phyloP scores from a whole-genome alignment of 2,888 invertebrate species.

The Sinopyrophorus schimmeli region DNA sequence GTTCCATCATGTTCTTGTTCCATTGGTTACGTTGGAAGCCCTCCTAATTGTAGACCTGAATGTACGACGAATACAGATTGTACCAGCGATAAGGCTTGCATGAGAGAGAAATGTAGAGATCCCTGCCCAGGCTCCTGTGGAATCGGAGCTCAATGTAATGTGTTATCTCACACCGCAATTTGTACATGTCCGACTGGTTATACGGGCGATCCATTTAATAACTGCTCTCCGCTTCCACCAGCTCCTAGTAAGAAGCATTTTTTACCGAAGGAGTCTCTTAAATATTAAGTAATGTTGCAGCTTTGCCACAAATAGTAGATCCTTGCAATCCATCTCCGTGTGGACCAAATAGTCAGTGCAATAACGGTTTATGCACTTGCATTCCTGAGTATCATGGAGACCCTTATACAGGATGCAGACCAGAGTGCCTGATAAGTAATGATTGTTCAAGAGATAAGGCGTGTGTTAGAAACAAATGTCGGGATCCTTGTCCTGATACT shows the following conservation, averaged over 20 bases:
- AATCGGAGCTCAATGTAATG: conserved; percentile 70
- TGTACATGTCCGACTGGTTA: conserved; percentile 75
- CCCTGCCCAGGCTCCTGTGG: conserved; percentile 82
- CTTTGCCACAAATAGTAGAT: conserved; percentile 50
- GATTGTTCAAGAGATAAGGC: conserved; percentile 68
- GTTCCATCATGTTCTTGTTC: conserved; percentile 75
- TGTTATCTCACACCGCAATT: conserved; percentile 74
- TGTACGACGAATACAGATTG: conserved; percentile 78
- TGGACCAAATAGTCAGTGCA: conserved; percentile 81
- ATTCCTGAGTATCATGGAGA: conserved; percentile 78
- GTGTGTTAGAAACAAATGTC: conserved; percentile 68
- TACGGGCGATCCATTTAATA: conserved; percentile 76
- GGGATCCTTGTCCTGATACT: conserved; percentile 68
- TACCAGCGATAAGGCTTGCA: conserved; percentile 71
- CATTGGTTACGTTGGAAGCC: conserved; percentile 70
- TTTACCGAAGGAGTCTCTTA: too few species aligned
- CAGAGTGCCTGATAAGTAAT: conserved; percentile 69
- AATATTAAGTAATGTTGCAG: too few species aligned
- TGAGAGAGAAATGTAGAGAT: conserved; percentile 73
- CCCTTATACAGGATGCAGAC: conserved; percentile 71
- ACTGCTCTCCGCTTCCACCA: conserved; percentile 64
- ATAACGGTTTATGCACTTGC: conserved; percentile 78
- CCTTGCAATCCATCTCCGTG: conserved; percentile 81
- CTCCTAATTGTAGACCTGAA: conserved; percentile 79
- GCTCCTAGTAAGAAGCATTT: conserved; percentile 45